Evolutionary conservation across 2,888 invertebrate genomes (phyloP).

Genomic region (Sarcophaga caerulescens): DNA sequence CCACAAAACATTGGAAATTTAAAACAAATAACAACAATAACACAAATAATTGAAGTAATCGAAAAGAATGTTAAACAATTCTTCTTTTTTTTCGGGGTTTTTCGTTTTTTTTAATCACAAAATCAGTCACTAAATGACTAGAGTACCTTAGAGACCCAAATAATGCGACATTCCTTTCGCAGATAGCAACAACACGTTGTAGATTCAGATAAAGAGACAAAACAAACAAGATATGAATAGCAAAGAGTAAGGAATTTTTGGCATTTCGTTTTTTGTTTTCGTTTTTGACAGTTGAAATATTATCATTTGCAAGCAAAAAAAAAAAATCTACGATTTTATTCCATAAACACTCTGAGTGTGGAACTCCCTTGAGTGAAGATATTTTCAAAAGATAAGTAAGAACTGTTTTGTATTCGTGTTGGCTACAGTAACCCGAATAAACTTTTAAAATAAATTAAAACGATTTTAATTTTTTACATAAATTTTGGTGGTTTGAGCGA

Average conservation of each 20-base stretch:
- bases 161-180: not conserved
- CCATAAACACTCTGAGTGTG: slow-evolving; percentile 16
- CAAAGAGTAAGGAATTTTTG: not conserved
- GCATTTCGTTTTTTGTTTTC: not conserved
- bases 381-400: not conserved
- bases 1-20: not conserved
- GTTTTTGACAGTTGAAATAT: not conserved
- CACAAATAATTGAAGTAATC: not conserved
- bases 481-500: not conserved
- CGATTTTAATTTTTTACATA: not conserved
- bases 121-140: no score
- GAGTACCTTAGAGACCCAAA: not conserved
- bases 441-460: not conserved
- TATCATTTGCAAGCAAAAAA: not conserved
- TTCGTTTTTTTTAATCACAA: not conserved
- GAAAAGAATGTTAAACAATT: not conserved
- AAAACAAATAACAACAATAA: not conserved
- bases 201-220: not conserved
- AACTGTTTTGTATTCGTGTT: not conserved
- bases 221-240: not conserved
- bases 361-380: slow-evolving; percentile 50
- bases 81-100: not conserved
- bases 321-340: slow-evolving; percentile 11
- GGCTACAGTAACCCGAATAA: not conserved
- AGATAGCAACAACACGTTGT: not conserved